Evolutionary conservation across 2,888 invertebrate genomes (phyloP), one percentile per base, ranked within the genome.

Genomic region (Perizoma flavofasciatum): DNA sequence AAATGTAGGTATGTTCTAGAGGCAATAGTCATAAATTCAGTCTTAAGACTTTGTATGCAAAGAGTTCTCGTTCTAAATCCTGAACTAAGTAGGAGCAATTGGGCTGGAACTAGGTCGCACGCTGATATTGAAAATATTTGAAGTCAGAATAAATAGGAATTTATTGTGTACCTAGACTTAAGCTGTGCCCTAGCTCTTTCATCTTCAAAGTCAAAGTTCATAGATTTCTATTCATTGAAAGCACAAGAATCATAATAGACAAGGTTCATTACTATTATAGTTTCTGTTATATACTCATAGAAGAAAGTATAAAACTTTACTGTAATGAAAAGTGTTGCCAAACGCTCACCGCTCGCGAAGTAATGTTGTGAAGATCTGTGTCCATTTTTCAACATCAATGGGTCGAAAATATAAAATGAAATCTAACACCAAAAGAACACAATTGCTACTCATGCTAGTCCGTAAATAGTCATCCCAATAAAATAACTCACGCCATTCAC

Each of bases 401-500:
- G 40, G 33, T 65, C 61, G 34, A 61, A 57, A 60, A 54, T 41
- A 22, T 45, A 58, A 62, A 50, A 61, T 5, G 63, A 61, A 66
- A 63, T 49, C 49, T 56, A 55, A 66, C 60, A 66, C 61, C 60
- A 40, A 66, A 66, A 66, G 63, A 61, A 64, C 60, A 59, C 53
- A 55, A 56, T 62, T 61, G 52, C 55, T 63, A 50, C 62, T 45
- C 49, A 41, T 61, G 61, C 64, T 68, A 32, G 35, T 48, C 68
- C 61, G 67, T 73, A 79, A 76, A 74, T 79, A 79, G 75, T 71
- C 58, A 57, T 69, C 67, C 71, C 69, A 79, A 78, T 77, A 79
- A 78, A 79, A 75, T 76, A 77, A 73, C 69, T 76, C 72, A 78
- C 67, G 81, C 73, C 78, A 73, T 70, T 77, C 76, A 75, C 58